Base-by-base conservation (phyloP, 2,888 invertebrate genomes). In the Seira sanloemensis region DNA sequence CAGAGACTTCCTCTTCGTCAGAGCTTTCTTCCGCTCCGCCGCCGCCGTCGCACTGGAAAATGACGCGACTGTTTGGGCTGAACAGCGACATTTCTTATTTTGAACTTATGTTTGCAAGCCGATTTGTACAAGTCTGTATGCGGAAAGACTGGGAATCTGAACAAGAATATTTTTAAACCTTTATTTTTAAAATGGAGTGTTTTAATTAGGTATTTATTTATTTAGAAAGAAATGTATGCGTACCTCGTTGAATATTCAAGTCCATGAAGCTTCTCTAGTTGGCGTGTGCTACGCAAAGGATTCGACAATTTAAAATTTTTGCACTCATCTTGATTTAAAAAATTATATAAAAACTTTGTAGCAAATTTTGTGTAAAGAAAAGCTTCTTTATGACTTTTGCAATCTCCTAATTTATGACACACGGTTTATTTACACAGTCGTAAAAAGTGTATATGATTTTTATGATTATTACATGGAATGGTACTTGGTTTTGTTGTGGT, bases 21-120 rank as follows among this genome's bases (percentile, higher is more conserved):
- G 26, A 46, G 1, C 66, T 54, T n/a, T 24, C 46, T 5, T 72
- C 18, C 23, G 18, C 27, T 46, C 50, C 2, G 54, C 77, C 18
- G 24, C 74, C 80, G 16, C 80, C 80, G 24, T 80, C 62, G 46
- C 74, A 74, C 21, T 80, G 74, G 19, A 80, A 37, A 19, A 68
- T 65, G 9, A 23, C 65, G 23, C 23, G 21, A 19, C 21, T 65
- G 21, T 18, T 50, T 12, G 16, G 2, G 50, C 50, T n/a, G n/a
- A n/a, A n/a, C n/a, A n/a, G n/a, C n/a, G n/a, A n/a, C n/a, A n/a
- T n/a, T n/a, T 50, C 50, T n/a, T 50, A 16, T 16, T 50, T 50
- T 50, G 16, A 50, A 18, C 50, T 50, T n/a, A 37, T n/a, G n/a
- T n/a, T 37, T 12, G 37, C 37, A 37, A 37, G 4, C 12, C 5